Percentiles rank a stretch among this genome's conserved stretches.
Evolutionary conservation across 2,113 vertebrate genomes (phyloP).

Genomic region (Cavia porcellus): DNA sequence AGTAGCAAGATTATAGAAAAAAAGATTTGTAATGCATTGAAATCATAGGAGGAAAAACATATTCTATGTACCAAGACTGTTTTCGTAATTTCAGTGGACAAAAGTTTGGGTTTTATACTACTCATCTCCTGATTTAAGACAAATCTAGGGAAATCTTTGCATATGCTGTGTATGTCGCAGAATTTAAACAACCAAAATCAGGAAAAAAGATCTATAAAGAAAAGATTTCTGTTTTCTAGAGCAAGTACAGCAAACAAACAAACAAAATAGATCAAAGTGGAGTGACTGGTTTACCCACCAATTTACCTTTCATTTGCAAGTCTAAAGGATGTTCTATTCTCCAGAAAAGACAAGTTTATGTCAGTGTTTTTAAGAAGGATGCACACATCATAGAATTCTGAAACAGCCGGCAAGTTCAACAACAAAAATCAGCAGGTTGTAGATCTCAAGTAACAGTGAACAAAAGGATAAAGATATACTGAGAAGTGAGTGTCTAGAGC

Average conservation of each 20-base stretch:
- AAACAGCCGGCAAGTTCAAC: slow-evolving; percentile 1
- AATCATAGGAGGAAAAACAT: slow-evolving; percentile 18
- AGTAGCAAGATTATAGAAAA: background rate
- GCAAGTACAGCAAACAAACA: background rate
- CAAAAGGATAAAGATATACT: background rate
- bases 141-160: background rate
- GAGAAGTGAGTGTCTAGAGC: background rate
- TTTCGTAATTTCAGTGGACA: slow-evolving; percentile 50
- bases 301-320: slow-evolving; percentile 27
- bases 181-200: slow-evolving; percentile 10
- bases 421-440: background rate
- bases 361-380: background rate
- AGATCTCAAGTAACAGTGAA: background rate
- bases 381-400: background rate
- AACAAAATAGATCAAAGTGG: background rate
- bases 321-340: background rate
- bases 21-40: background rate
- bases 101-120: background rate
- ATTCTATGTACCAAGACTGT: background rate
- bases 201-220: background rate
- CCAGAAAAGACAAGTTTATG: slow-evolving; percentile 5
- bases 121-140: slow-evolving; percentile 30
- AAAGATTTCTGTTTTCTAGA: slow-evolving; percentile 40
- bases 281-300: background rate
- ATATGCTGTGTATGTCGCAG: background rate